A percentile compares a stretch with the other conserved stretches of the same genome.
These are phyloP conservation scores for Vespertilio murinus DNA, from an alignment of 2,797 vertebrate species.

Conservation along the genomic window DNA sequence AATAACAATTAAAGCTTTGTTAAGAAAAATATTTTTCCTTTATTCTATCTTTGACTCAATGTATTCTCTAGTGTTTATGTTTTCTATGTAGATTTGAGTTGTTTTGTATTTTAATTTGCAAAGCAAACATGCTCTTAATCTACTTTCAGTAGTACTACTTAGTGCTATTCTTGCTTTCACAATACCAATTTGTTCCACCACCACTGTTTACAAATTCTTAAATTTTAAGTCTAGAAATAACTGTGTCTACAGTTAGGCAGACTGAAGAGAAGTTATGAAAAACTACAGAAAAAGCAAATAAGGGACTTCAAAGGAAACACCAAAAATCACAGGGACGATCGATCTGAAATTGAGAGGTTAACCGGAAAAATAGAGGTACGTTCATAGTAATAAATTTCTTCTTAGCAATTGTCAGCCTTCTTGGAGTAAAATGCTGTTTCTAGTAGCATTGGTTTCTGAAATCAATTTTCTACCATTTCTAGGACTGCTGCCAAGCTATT, in stretches of 20 bases:
- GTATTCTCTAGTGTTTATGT: slow-evolving; percentile 9
- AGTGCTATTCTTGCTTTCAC: slow-evolving; percentile 26
- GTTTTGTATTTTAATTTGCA: slow-evolving; percentile 49
- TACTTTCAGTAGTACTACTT: slow-evolving; percentile 10
- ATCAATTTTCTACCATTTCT: background rate
- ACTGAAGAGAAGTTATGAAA: slow-evolving; percentile 94
- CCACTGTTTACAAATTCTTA: slow-evolving; percentile 55
- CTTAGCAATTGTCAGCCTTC: background rate
- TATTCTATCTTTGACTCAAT: slow-evolving; percentile 13
- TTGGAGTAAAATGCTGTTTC: slow-evolving; percentile 25
- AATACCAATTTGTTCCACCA: background rate
- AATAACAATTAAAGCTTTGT: slow-evolving; percentile 29
- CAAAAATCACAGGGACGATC: slow-evolving; percentile 83
- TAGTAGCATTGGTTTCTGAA: background rate
- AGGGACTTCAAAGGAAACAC: slow-evolving; percentile 85
- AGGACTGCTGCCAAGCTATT: background rate
- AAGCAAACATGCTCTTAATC: background rate
- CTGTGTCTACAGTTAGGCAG: slow-evolving; percentile 87
- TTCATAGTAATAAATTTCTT: slow-evolving; percentile 40
- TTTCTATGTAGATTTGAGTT: background rate
- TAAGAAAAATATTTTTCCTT: background rate
- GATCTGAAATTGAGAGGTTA: slow-evolving; percentile 86
- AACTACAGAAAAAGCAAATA: slow-evolving; percentile 91
- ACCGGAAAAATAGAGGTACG: slow-evolving; percentile 89
- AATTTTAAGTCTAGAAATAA: slow-evolving; percentile 64